phyloP scores from a whole-genome alignment of 2,797 vertebrate genomes.

The Melanotaenia pygmaea region DNA sequence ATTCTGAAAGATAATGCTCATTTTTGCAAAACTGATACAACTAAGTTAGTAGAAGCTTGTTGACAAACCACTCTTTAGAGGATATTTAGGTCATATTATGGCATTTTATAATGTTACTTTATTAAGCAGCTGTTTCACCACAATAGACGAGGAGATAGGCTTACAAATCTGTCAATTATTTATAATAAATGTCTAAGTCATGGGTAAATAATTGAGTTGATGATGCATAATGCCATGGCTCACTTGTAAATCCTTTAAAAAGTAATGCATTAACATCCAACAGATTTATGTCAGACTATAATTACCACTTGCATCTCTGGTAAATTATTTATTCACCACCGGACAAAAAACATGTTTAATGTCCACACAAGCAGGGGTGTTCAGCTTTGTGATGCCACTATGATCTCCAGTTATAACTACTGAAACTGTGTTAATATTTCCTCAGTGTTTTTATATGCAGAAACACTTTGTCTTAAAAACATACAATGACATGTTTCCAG shows the following conservation, averaged over 20 bases:
- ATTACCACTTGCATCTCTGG: background rate
- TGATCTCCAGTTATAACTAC: background rate
- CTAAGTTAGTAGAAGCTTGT: background rate
- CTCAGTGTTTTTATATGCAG: background rate
- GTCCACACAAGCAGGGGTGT: background rate
- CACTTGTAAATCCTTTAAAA: background rate
- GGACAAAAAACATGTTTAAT: background rate
- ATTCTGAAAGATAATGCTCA: background rate
- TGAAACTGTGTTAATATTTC: background rate
- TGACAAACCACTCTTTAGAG: slow-evolving; percentile 1
- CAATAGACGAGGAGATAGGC: background rate
- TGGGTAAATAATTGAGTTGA: background rate
- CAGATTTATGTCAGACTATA: background rate
- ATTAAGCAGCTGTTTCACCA: background rate
- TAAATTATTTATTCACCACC: background rate
- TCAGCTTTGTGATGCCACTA: background rate
- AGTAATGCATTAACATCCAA: background rate
- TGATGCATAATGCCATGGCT: background rate
- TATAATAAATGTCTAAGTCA: background rate
- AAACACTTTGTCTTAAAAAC: background rate
- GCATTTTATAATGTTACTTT: background rate
- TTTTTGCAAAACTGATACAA: background rate
- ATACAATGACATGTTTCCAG: slow-evolving; percentile 11
- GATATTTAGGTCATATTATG: background rate
- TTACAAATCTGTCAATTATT: background rate